Conservation (phyloP, 2,797 vertebrate genomes). For the Limnodromus scolopaceus region DNA sequence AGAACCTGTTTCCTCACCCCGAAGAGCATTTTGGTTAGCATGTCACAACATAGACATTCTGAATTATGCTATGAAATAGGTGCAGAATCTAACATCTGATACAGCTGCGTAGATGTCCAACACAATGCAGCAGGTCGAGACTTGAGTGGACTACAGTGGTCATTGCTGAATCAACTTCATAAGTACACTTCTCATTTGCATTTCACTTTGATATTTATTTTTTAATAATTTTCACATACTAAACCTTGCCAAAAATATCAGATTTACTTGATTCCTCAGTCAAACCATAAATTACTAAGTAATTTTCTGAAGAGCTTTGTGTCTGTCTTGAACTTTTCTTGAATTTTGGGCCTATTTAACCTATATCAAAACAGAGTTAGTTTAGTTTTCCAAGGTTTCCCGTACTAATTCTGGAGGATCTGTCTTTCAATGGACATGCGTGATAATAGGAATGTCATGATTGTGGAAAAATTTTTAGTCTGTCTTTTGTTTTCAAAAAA, state of each 20-base stretch:
- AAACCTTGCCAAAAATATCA: neutral
- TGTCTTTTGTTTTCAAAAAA: neutral
- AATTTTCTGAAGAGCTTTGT: neutral
- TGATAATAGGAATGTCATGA: neutral
- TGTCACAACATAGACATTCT: neutral
- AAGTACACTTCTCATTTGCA: neutral
- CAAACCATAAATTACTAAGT: neutral
- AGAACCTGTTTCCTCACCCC: neutral
- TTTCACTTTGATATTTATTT: neutral
- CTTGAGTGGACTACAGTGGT: neutral
- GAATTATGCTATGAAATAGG: neutral
- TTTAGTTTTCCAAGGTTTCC: neutral
- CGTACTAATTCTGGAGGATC: neutral
- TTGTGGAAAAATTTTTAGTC: neutral
- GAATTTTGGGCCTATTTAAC: neutral
- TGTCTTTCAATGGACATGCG: neutral
- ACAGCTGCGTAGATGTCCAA: neutral
- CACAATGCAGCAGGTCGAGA: neutral
- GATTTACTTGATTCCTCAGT: neutral
- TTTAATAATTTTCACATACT: neutral
- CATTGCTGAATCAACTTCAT: neutral
- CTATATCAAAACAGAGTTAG: neutral
- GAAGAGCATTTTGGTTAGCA: neutral
- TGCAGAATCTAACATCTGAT: neutral
- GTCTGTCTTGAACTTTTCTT: neutral